Percentiles rank a stretch among this genome's conserved stretches.
phyloP scores from a whole-genome alignment of 2,797 vertebrate species.

The Rhincodon typus region DNA sequence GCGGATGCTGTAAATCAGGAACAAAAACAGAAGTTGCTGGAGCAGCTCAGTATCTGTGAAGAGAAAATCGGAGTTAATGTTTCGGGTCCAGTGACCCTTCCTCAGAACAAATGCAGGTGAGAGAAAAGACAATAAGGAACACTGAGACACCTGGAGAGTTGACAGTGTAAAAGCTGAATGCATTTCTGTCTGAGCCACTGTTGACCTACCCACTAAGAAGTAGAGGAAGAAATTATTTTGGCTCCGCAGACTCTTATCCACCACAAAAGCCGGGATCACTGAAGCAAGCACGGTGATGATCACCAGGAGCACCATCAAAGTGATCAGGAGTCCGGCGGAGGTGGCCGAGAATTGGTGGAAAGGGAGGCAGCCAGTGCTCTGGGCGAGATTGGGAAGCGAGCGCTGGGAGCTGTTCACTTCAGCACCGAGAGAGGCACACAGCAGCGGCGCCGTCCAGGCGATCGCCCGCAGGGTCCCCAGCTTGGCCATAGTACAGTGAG shows the following conservation, averaged over 20 bases:
- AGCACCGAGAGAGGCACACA: slow-evolving; percentile 39
- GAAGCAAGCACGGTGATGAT: slow-evolving; percentile 66
- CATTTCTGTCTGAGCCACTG: neutral
- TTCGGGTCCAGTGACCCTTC: too few species aligned
- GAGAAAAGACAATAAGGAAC: neutral
- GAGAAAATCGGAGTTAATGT: too few species aligned
- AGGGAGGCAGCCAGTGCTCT: slow-evolving; percentile 40
- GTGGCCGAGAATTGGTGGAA: slow-evolving; percentile 49
- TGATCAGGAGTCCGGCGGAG: slow-evolving; percentile 58
- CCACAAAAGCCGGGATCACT: slow-evolving; percentile 76
- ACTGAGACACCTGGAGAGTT: neutral
- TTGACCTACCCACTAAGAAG: slow-evolving; percentile 76
- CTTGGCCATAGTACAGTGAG: neutral
- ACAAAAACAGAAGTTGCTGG: too few species aligned
- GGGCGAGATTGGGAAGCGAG: slow-evolving; percentile 48
- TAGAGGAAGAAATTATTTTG: slow-evolving; percentile 80
- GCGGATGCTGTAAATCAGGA: too few species aligned
- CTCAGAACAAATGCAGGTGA: neutral
- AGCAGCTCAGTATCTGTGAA: too few species aligned
- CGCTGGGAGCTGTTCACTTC: slow-evolving; percentile 49
- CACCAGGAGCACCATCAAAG: slow-evolving; percentile 69
- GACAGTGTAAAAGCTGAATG: neutral
- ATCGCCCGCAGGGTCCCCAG: neutral
- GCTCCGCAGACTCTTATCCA: slow-evolving; percentile 77
- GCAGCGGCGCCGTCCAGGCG: neutral